Percentiles rank a stretch among this genome's conserved stretches.
These are phyloP conservation scores for Centroberyx gerrardi DNA, from an alignment of 2,797 vertebrate species.

Conservation along the genomic window DNA sequence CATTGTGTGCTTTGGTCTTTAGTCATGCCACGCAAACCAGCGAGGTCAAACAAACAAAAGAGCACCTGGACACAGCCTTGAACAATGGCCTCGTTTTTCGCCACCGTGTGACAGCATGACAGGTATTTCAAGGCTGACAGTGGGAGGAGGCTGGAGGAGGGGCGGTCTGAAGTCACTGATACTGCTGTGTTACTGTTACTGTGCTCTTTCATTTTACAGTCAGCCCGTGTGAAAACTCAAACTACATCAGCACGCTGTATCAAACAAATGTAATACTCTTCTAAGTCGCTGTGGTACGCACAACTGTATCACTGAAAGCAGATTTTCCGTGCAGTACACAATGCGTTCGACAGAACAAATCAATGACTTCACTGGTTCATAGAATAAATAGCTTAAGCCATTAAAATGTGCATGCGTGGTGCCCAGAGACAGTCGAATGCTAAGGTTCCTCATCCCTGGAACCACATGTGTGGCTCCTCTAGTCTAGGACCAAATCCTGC, in stretches of 20 bases:
- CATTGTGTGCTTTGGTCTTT: conserved; percentile 42
- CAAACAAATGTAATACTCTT: background rate
- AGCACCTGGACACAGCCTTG: conserved; percentile 62
- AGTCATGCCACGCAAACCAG: conserved; percentile 35
- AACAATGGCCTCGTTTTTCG: conserved; percentile 63
- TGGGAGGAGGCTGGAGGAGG: conserved; percentile 14
- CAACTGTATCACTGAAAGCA: too few species aligned
- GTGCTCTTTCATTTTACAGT: background rate
- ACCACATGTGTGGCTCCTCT: too few species aligned
- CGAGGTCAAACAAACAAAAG: conserved; percentile 69
- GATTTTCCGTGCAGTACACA: too few species aligned
- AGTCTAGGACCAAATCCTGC: too few species aligned
- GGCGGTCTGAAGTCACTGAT: background rate
- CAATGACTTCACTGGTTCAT: too few species aligned
- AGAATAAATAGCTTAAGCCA: background rate
- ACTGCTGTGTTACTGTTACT: background rate
- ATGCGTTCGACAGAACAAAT: too few species aligned
- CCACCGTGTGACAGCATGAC: conserved; percentile 43
- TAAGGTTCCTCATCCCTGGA: too few species aligned
- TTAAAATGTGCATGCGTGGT: background rate
- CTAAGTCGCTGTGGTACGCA: background rate
- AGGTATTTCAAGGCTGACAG: conserved; percentile 64
- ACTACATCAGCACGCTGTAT: background rate
- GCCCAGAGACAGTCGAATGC: too few species aligned
- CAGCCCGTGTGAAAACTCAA: conserved; percentile 1